Evolutionary conservation across 2,888 invertebrate genomes (phyloP).

Genomic region (Agrochola macilenta): DNA sequence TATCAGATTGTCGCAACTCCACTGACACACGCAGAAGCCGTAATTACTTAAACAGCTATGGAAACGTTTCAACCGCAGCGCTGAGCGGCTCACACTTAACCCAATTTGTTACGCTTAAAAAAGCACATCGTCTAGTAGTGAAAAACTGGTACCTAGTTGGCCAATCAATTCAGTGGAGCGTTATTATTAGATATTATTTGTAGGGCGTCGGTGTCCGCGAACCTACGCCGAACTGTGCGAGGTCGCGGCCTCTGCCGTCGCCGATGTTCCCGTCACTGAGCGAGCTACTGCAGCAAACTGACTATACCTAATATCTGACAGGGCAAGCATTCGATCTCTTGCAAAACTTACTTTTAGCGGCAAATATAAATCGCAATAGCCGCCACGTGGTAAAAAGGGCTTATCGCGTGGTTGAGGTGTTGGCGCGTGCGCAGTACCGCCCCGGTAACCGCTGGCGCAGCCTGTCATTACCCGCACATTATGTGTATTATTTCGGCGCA

Average conservation of each 20-base stretch:
- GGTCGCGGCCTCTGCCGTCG: slow-evolving; percentile 26
- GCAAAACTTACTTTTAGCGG: background rate
- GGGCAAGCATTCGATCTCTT: no score
- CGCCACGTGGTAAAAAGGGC: background rate
- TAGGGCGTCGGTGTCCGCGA: slow-evolving; percentile 10
- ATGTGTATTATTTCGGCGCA: background rate
- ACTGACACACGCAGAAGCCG: slow-evolving; percentile 44
- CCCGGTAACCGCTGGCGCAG: background rate
- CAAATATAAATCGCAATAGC: background rate
- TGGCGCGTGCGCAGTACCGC: background rate
- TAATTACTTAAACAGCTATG: slow-evolving; percentile 25
- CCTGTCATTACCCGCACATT: background rate
- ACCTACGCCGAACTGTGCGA: slow-evolving; percentile 18
- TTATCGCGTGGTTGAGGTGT: background rate
- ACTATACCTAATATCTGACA: background rate
- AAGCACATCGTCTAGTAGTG: background rate
- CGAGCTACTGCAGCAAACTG: background rate
- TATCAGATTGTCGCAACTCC: slow-evolving; percentile 63
- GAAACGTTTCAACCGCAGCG: slow-evolving; percentile 21
- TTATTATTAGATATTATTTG: slow-evolving; percentile 48
- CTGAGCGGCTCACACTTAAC: slow-evolving; percentile 29
- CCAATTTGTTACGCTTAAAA: slow-evolving; percentile 17
- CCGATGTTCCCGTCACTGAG: slow-evolving; percentile 3
- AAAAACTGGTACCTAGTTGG: slow-evolving; percentile 3
- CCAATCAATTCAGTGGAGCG: slow-evolving; percentile 31